Percentiles rank a stretch among this genome's conserved stretches.
Conservation (phyloP, 2,888 invertebrate genomes). For the Cephonodes hylas region DNA sequence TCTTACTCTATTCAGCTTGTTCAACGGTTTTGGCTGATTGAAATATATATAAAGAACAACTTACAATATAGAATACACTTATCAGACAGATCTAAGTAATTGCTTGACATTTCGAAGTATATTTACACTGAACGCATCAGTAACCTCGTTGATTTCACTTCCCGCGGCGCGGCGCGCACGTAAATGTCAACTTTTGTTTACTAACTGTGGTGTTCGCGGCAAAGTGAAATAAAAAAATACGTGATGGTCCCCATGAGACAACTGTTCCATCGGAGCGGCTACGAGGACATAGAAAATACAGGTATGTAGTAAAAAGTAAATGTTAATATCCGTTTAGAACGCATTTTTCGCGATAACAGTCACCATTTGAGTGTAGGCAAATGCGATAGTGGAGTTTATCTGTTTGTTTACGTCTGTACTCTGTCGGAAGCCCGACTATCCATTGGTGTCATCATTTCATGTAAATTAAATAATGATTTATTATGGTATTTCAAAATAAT, state of each 20-base stretch:
- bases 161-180: not conserved
- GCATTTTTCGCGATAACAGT: not conserved
- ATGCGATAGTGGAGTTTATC: not conserved
- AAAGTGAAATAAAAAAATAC: constrained; percentile 8
- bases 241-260: constrained; percentile 30
- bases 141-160: constrained; percentile 2
- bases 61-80: not conserved
- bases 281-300: constrained; percentile 37
- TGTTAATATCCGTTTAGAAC: not conserved
- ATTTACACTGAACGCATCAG: constrained; percentile 4
- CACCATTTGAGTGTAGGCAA: not conserved
- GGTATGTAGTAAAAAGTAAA: constrained; percentile 25
- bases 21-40: too few relatives aligned
- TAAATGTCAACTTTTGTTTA: constrained; percentile 20
- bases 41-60: too few relatives aligned
- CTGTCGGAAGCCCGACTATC: not conserved
- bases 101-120: not conserved
- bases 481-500: too few relatives aligned
- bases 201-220: constrained; percentile 14
- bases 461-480: not conserved
- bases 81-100: not conserved
- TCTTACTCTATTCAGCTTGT: not conserved
- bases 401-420: constrained; percentile 10
- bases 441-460: not conserved
- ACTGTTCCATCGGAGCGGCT: constrained; percentile 25